Percentiles rank a stretch among this genome's conserved stretches.
These are phyloP conservation scores for Sinotaia quadrata DNA, from an alignment of 2,888 invertebrate genomes.

Conservation along the genomic window DNA sequence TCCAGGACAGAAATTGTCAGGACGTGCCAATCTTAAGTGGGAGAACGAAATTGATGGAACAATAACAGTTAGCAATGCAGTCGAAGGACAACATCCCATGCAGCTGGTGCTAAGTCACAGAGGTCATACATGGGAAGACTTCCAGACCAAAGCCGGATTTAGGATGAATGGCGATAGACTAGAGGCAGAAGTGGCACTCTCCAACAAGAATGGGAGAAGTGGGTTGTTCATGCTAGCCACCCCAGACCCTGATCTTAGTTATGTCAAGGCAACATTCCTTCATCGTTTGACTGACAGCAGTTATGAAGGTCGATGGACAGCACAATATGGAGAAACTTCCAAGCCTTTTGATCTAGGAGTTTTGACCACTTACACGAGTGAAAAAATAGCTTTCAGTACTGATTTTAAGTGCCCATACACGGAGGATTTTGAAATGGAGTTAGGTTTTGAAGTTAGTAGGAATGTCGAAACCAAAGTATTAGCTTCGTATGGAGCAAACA, in stretches of 20 bases:
- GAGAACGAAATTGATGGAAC: constrained; percentile 9
- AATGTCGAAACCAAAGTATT: constrained; percentile 3
- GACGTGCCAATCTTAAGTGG: constrained; percentile 9
- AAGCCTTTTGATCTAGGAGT: constrained; percentile 32
- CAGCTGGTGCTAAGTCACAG: constrained; percentile 18
- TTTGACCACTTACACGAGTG: constrained; percentile 11
- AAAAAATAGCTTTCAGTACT: constrained; percentile 27
- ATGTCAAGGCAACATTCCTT: constrained; percentile 26
- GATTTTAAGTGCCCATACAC: constrained; percentile 34
- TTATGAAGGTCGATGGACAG: constrained; percentile 12
- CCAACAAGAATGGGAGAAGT: constrained; percentile 24
- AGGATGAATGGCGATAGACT: constrained; percentile 28
- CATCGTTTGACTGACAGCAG: constrained; percentile 7
- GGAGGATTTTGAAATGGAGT: constrained; percentile 14
- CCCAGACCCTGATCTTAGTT: constrained; percentile 33
- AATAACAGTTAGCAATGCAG: constrained; percentile 9
- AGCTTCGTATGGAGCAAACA: constrained; percentile 1
- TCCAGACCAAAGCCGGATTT: constrained; percentile 30
- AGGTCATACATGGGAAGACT: constrained; percentile 34
- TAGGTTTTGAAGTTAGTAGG: constrained; percentile 1
- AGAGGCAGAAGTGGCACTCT: constrained; percentile 26
- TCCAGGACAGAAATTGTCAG: neutral
- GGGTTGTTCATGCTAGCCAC: constrained; percentile 27
- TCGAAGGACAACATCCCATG: neutral
- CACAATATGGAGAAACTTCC: constrained; percentile 18